Conservation (phyloP, 1,140 invertebrate species). For the Drosophila tsacasi region DNA sequence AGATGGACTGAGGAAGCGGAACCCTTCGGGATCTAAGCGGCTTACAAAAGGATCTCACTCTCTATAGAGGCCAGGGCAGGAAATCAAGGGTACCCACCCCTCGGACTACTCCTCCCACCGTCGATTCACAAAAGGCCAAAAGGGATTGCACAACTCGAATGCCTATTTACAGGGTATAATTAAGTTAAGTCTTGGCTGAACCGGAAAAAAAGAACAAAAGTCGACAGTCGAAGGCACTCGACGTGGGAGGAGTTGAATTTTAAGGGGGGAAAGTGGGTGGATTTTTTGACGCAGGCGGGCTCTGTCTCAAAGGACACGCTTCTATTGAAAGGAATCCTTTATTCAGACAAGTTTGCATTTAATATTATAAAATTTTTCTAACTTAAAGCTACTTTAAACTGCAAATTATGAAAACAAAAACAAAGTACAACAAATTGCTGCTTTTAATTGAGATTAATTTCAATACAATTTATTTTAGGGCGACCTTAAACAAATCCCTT, state of each 20-base stretch:
- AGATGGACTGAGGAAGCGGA: slow-evolving; percentile 26
- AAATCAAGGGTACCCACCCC: slow-evolving; percentile 42
- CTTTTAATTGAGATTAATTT: neutral
- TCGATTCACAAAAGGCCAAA: slow-evolving; percentile 31
- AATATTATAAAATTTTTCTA: neutral
- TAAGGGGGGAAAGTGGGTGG: slow-evolving; percentile 19
- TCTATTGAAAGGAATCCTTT: slow-evolving; percentile 25
- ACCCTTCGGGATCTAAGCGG: slow-evolving; percentile 71
- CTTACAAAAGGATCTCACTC: slow-evolving; percentile 66
- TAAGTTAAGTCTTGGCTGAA: slow-evolving; percentile 80
- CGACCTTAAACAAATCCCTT: neutral
- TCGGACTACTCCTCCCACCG: neutral
- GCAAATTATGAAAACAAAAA: neutral
- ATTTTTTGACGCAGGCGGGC: slow-evolving; percentile 5
- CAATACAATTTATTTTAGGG: neutral
- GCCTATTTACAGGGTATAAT: slow-evolving; percentile 84
- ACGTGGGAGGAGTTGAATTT: slow-evolving; percentile 1
- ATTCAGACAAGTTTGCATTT: slow-evolving; percentile 6
- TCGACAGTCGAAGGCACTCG: slow-evolving; percentile 52
- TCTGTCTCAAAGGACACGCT: slow-evolving; percentile 33
- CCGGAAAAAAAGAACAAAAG: slow-evolving; percentile 64
- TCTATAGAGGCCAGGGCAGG: slow-evolving; percentile 18
- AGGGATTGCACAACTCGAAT: slow-evolving; percentile 80
- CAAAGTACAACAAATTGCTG: accelerated
- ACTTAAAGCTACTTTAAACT: neutral